Base-by-base conservation (phyloP, 2,797 vertebrate genomes). In the Paguma larvata region DNA sequence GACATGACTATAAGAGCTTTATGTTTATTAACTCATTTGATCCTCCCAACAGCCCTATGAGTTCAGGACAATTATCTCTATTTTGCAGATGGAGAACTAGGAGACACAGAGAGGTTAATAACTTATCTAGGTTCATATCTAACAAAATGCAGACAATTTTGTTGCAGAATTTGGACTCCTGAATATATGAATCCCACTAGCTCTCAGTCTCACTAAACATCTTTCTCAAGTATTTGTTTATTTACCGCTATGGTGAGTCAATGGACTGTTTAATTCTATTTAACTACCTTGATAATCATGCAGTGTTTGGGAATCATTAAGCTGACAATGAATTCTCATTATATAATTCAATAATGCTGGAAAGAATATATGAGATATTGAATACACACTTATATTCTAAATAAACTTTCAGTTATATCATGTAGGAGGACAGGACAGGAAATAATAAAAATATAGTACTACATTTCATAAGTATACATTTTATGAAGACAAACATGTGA, bases 191-290 rank as follows among this genome's bases (percentile, higher is more conserved):
- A 86, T 32, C 32, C 6, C 27, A 85, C 2, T 38, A 41, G 23
- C 25, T 86, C 8, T 85, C 19, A 41, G 3, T 73, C 34, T 78
- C 30, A 63, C 10, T 53, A 30, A 78, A 41, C 15, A 63, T 46
- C 30, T 67, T 82, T 89, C 46, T 93, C 6, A 68, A 93, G 53
- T 82, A 25, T 91, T 62, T 92, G 79, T 65, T 93, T 95, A 89
- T 83, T 93, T 75, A 86, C 46, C 72, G 44, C 62, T 62, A n/a
- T 51, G 59, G 11, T 78, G 38, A 96, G 41, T 89, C 80, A 90
- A 62, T 87, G 44, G 79, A 90, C 27, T 85, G 16, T 89, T 92
- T 97, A 97, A 95, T 97, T 93, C 46, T 89, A 78, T 75, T 94
- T 91, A 93, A 84, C 19, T 68, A 77, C 41, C 27, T 89, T 83